A percentile compares a stretch with the other conserved stretches of the same genome.
Evolutionary conservation across 2,113 vertebrate genomes (phyloP).

Genomic region (Semnornis frantzii): DNA sequence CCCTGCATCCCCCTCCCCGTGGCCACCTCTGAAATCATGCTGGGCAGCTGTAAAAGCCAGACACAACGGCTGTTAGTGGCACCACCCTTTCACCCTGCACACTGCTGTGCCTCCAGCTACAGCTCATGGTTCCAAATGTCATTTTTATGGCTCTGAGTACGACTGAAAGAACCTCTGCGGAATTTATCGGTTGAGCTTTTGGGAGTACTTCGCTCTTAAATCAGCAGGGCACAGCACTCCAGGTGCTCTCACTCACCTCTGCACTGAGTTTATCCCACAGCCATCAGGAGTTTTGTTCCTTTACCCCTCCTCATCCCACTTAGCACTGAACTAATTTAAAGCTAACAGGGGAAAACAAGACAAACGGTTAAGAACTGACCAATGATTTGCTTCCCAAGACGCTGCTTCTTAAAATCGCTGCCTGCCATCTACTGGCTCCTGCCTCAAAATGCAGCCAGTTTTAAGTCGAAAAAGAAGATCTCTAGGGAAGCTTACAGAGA

Average conservation of each 20-base stretch:
- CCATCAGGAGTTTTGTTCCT: background rate
- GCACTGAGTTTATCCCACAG: background rate
- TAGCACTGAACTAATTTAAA: background rate
- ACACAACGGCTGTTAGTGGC: too few relatives aligned
- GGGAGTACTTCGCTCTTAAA: too few relatives aligned
- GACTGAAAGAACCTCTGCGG: too few relatives aligned
- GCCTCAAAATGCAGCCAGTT: background rate
- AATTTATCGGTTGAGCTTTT: too few relatives aligned
- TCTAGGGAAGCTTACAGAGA: background rate
- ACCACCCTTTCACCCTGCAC: too few relatives aligned
- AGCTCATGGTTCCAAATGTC: too few relatives aligned
- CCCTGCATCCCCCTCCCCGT: background rate
- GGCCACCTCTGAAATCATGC: background rate
- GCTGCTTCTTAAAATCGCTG: background rate
- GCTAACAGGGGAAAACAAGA: background rate
- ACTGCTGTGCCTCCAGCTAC: too few relatives aligned
- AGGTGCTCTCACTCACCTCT: too few relatives aligned
- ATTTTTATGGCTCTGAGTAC: too few relatives aligned
- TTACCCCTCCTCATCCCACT: background rate
- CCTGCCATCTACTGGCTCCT: slow-evolving; percentile 55
- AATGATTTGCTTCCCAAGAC: background rate
- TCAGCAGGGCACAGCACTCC: too few relatives aligned
- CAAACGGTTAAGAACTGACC: background rate
- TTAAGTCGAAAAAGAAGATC: background rate
- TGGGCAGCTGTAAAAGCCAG: background rate